These are phyloP conservation scores for Loris lydekkerianus DNA, from an alignment of 2,797 vertebrate genomes.

Conservation along the genomic window DNA sequence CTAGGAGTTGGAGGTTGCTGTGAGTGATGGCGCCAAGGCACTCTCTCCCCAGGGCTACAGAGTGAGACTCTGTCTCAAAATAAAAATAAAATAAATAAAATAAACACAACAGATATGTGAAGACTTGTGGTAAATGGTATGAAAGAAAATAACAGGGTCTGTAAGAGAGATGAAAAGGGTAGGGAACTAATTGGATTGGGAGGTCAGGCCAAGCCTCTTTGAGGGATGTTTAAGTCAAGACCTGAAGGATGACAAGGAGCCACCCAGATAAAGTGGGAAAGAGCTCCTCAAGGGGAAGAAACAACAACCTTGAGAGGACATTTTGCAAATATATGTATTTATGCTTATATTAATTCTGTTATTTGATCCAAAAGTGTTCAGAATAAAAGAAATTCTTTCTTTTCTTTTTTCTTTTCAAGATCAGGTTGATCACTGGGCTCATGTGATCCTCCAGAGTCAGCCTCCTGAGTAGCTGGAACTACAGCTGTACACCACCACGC, in stretches of 20 bases:
- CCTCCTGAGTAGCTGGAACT: neutral
- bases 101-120: neutral
- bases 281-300: neutral
- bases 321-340: neutral
- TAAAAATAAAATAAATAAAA: no score
- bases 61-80: no score
- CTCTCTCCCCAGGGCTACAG: no score
- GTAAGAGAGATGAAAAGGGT: neutral
- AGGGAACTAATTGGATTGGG: neutral
- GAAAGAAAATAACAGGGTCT: slow-evolving; percentile 47
- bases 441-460: neutral
- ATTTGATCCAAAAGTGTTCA: slow-evolving; percentile 28
- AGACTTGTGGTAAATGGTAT: slow-evolving; percentile 22
- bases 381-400: neutral
- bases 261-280: neutral
- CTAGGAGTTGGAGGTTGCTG: no score
- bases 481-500: neutral
- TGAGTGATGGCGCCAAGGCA: no score
- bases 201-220: neutral
- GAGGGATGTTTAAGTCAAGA: slow-evolving; percentile 11
- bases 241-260: neutral
- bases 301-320: neutral
- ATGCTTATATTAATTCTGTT: slow-evolving; percentile 47
- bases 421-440: neutral
- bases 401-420: neutral